These are phyloP conservation scores for Poeciliopsis retropinna DNA, from an alignment of 2,113 vertebrate species.

Conservation along the genomic window DNA sequence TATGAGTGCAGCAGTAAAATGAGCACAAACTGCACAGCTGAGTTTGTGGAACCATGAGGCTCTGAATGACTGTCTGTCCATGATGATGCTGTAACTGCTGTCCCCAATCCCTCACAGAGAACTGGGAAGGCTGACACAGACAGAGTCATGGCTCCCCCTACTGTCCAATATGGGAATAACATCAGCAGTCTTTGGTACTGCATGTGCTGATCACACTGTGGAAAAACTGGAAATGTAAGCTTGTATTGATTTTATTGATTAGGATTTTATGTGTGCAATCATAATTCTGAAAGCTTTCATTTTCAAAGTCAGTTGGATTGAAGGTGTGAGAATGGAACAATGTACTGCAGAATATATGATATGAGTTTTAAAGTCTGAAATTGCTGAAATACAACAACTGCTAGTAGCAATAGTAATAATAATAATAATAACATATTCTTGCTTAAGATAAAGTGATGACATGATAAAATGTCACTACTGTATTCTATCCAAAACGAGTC, in stretches of 20 bases:
- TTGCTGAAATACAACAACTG: no score
- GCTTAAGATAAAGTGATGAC: no score
- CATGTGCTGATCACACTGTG: not conserved
- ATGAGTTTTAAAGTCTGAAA: no score
- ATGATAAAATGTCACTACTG: no score
- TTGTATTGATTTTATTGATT: not conserved
- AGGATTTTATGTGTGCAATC: not conserved
- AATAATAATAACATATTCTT: no score
- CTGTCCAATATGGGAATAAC: constrained; percentile 15
- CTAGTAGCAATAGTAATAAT: no score
- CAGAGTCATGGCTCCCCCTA: constrained; percentile 44
- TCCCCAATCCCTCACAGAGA: not conserved
- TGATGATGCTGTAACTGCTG: not conserved
- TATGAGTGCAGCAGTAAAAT: not conserved
- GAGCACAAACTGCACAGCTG: not conserved
- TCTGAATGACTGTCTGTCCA: not conserved
- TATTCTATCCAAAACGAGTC: no score
- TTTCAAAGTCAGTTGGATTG: not conserved
- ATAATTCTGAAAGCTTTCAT: no score
- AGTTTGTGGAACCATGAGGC: no score
- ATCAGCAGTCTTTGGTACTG: not conserved
- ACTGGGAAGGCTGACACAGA: not conserved
- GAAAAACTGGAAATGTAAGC: not conserved
- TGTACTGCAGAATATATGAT: no score
- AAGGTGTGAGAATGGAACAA: not conserved